Percentiles rank a stretch among this genome's conserved stretches.
Conservation (phyloP, 2,113 vertebrate species). For the Rousettus leschenaultii region DNA sequence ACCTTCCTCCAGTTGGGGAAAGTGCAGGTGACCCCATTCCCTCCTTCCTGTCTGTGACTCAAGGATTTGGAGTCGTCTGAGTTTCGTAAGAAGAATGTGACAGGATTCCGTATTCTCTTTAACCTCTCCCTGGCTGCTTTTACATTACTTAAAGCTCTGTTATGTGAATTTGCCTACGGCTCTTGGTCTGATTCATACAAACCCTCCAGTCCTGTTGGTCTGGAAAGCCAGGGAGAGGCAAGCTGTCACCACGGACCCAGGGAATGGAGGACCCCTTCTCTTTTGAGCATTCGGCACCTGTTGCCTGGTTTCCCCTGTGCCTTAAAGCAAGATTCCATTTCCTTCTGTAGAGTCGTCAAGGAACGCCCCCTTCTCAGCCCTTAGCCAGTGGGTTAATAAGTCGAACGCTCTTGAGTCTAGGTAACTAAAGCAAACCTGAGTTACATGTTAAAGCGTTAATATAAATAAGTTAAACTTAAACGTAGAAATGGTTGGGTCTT, state of each 20-base stretch:
- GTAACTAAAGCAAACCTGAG: background rate
- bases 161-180: background rate
- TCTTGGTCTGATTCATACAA: background rate
- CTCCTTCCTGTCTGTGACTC: background rate
- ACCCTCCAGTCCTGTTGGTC: background rate
- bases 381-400: background rate
- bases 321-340: background rate
- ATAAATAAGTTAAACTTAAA: background rate
- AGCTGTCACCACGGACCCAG: background rate
- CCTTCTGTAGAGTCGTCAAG: background rate
- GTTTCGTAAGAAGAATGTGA: background rate
- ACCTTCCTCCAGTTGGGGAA: background rate
- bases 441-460: background rate
- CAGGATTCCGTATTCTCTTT: fast-evolving
- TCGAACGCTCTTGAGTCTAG: background rate
- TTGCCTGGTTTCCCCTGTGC: background rate
- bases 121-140: background rate
- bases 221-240: background rate
- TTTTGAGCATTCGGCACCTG: background rate
- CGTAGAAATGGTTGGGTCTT: background rate
- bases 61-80: background rate
- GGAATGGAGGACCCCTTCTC: background rate
- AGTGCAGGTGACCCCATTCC: background rate
- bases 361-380: background rate
- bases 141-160: fast-evolving